phyloP scores from a whole-genome alignment of 92 coral and sea anemone species.

The Siderastrea radians region DNA sequence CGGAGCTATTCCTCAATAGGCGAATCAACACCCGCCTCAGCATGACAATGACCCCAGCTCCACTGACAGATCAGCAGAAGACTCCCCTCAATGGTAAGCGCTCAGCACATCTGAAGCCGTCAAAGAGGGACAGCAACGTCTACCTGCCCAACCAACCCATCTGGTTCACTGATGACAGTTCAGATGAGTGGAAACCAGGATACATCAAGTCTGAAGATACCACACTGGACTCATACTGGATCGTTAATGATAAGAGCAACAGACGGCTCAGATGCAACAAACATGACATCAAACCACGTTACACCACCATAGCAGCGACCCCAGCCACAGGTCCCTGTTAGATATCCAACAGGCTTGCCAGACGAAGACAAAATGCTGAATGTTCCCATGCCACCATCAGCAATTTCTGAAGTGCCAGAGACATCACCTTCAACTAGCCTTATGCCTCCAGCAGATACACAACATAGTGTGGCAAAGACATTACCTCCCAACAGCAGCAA shows the following conservation, averaged over 20 bases:
- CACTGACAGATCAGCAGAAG: slow-evolving; percentile 73
- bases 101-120: slow-evolving; percentile 70
- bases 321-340: neutral
- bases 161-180: slow-evolving; percentile 69
- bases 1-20: slow-evolving; percentile 64
- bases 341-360: slow-evolving; percentile 8
- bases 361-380: slow-evolving; percentile 10
- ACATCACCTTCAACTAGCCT: no score
- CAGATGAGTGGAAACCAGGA: slow-evolving; percentile 71
- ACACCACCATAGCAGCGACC: slow-evolving; percentile 59
- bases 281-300: slow-evolving; percentile 77
- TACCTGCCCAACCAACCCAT: slow-evolving; percentile 66
- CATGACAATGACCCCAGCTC: slow-evolving; percentile 72
- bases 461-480: slow-evolving; percentile 4
- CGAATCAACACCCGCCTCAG: slow-evolving; percentile 70
- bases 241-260: slow-evolving; percentile 60
- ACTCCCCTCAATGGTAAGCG: slow-evolving; percentile 68
- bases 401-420: slow-evolving; percentile 18
- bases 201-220: slow-evolving; percentile 57
- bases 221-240: slow-evolving; percentile 81
- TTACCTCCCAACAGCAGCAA: slow-evolving; percentile 18
- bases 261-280: slow-evolving; percentile 64
- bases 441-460: slow-evolving; percentile 15
- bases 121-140: slow-evolving; percentile 52
- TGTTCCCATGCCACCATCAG: slow-evolving; percentile 5